Percentiles rank a stretch among this genome's conserved stretches.
These are phyloP conservation scores for Haliclystus octoradiatus DNA, from an alignment of 30 jellyfish, hydroid and myxozoan genomes.

Conservation along the genomic window DNA sequence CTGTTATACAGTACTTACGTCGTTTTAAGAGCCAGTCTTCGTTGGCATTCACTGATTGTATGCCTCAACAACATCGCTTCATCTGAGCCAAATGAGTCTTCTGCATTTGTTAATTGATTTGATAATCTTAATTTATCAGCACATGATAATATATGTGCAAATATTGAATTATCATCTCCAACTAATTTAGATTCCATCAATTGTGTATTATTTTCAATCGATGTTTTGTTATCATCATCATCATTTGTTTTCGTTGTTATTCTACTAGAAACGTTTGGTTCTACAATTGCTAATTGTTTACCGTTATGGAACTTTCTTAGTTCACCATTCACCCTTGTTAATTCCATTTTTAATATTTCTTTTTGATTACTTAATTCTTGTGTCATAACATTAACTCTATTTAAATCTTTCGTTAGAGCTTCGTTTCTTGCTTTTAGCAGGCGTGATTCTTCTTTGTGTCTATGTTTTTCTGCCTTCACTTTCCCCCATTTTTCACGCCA, in stretches of 20 bases:
- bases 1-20: background rate
- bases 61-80: background rate
- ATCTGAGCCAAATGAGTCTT: background rate
- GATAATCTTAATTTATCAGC: background rate
- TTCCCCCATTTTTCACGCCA: constrained; percentile 91
- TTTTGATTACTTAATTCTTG: constrained; percentile 33
- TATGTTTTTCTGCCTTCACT: constrained; percentile 62
- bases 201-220: constrained; percentile 1
- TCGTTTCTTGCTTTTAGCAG: constrained; percentile 30
- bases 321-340: constrained; percentile 35
- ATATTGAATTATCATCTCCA: constrained; percentile 39
- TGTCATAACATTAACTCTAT: constrained; percentile 9
- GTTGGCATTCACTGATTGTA: background rate
- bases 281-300: constrained; percentile 57
- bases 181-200: constrained; percentile 45
- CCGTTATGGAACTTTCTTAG: constrained; percentile 45
- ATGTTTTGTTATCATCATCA: background rate
- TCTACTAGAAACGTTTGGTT: constrained; percentile 11
- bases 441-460: constrained; percentile 39
- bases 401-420: constrained; percentile 38
- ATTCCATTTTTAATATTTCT: constrained; percentile 37
- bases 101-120: background rate
- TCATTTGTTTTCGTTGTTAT: background rate
- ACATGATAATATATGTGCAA: constrained; percentile 7
- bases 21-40: background rate